Base-by-base conservation (phyloP, 92 coral and sea anemone species). In the Isaurus tuberculatus region DNA sequence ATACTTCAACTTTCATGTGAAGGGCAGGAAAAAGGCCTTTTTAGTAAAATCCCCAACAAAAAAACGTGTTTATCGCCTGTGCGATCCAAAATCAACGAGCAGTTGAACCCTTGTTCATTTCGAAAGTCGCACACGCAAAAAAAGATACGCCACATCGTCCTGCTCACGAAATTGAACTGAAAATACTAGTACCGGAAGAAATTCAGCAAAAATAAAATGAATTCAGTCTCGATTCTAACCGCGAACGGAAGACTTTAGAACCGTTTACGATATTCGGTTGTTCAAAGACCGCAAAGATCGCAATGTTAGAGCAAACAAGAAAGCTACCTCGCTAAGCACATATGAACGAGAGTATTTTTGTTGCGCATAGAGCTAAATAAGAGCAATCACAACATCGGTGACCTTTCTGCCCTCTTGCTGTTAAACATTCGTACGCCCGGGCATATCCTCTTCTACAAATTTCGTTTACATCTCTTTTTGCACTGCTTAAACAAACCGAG, bases 391-490 rank as follows among this genome's bases (percentile, higher is more conserved):
- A 89, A 84, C 88, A 75, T 82, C 80, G 73, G 43, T 92, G 94
- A 92, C 97, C 97, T 90, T 73, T 92, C 75, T 90, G 93, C 92
- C 92, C 97, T 90, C 87, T 40, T 37, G 82, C 84, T 67, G 72
- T 46, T 81, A 79, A 84, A 73, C 79, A 87, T 88, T 77, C 84
- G 82, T 89, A 79, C 72, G 48, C 73, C 42, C 33, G 66, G 69
- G 91, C 88, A 87, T 82, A 92, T 88, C 93, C 87, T 81, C 92
- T 83, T 60, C 87, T 51, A 37, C 26, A 69, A 79, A 68, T 57
- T 81, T 22, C 83, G 83, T 92, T 90, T 79, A 87, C 23, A 82
- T 65, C 49, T 55, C 65, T 65, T 67, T 77, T 77, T 58, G 82
- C 65, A 22, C 82, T 58, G 70, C 70, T 77, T 33, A 30, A 61